These are phyloP conservation scores for Tyria jacobaeae DNA, from an alignment of 2,888 invertebrate species.

Conservation along the genomic window DNA sequence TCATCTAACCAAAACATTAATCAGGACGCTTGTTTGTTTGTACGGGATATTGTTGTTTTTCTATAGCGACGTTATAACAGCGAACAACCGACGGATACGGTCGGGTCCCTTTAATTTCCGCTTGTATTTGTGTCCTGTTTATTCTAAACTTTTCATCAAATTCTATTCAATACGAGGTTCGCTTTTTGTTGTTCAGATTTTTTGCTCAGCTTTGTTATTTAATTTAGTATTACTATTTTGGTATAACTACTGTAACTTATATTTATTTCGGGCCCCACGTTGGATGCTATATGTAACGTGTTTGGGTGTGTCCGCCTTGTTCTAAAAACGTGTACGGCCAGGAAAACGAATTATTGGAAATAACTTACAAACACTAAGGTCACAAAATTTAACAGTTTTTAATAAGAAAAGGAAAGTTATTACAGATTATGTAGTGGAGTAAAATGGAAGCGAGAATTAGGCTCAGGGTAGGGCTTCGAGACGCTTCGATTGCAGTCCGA, in stretches of 20 bases:
- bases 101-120: slow-evolving; percentile 75
- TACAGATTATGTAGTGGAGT: no score
- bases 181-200: slow-evolving; percentile 46
- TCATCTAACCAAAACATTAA: slow-evolving; percentile 51
- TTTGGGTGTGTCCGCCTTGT: no score
- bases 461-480: no score
- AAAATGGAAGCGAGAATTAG: no score
- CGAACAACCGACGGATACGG: slow-evolving; percentile 57
- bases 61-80: slow-evolving; percentile 48
- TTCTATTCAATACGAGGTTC: slow-evolving; percentile 48
- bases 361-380: no score
- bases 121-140: slow-evolving; percentile 68
- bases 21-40: slow-evolving; percentile 49
- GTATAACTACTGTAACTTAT: no score
- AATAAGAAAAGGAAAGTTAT: no score
- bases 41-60: slow-evolving; percentile 60
- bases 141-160: slow-evolving; percentile 66
- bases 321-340: no score
- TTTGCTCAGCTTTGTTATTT: slow-evolving; percentile 5
- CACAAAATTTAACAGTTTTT: no score
- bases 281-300: not conserved
- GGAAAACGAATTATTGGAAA: no score
- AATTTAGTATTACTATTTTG: slow-evolving; percentile 1
- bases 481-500: no score
- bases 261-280: no score